phyloP scores from a whole-genome alignment of 2,888 invertebrate genomes.

The Spodoptera picta region DNA sequence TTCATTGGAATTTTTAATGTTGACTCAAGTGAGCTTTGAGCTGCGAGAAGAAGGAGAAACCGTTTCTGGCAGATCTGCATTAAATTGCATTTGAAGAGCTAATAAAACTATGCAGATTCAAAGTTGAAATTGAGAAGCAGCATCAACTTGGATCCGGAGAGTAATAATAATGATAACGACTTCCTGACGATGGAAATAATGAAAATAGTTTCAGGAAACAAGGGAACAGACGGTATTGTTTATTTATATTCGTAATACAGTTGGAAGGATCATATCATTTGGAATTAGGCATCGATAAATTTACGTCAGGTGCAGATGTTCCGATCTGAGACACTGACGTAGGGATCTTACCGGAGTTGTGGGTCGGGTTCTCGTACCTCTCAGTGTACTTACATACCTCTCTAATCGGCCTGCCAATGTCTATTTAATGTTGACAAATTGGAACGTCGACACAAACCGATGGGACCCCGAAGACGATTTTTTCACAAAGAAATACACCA shows the following conservation, averaged over 20 bases:
- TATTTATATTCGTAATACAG: conserved; percentile 10
- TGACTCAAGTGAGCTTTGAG: conserved; percentile 58
- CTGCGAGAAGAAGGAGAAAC: conserved; percentile 42
- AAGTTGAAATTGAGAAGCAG: conserved; percentile 45
- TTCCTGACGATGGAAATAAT: conserved; percentile 22
- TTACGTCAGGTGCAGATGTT: conserved; percentile 60
- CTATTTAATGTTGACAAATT: conserved; percentile 59
- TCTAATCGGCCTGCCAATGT: conserved; percentile 14
- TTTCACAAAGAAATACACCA: conserved; percentile 41
- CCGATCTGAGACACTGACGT: conserved; percentile 47
- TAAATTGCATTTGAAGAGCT: conserved; percentile 63
- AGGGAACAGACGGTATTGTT: background rate
- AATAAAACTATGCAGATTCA: conserved; percentile 48
- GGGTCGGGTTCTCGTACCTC: conserved; percentile 13
- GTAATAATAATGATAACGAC: conserved; percentile 23
- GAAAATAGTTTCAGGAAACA: conserved; percentile 14
- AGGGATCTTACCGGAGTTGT: conserved; percentile 48
- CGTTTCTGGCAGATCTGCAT: conserved; percentile 51
- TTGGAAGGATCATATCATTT: conserved; percentile 11
- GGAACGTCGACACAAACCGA: conserved; percentile 48
- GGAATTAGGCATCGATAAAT: conserved; percentile 55
- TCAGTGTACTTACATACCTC: no score
- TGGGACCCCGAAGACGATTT: conserved; percentile 32
- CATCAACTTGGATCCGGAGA: conserved; percentile 19
- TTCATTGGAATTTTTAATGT: conserved; percentile 57